Conservation (phyloP, 2,888 invertebrate species). For the Oligia strigilis region DNA sequence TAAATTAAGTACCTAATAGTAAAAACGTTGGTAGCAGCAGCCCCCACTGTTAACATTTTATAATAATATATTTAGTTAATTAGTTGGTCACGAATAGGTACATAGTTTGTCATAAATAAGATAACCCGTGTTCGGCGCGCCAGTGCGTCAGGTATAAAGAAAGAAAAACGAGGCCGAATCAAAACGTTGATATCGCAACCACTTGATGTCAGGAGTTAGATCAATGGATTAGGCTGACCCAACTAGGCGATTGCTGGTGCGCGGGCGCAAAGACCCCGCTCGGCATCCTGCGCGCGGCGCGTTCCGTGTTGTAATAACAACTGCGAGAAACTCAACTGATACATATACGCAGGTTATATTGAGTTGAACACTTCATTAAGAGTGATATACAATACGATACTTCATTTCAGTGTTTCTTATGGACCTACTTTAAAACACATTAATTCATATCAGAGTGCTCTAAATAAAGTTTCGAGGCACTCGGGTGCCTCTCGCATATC, state of each 20-base stretch:
- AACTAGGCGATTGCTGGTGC: not conserved
- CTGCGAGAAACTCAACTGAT: conserved; percentile 2
- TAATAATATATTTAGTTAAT: not conserved
- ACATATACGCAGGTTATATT: not conserved
- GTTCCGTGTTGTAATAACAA: not conserved
- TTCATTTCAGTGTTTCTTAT: not conserved
- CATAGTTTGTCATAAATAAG: not conserved
- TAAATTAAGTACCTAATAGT: not conserved
- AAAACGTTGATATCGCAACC: not conserved
- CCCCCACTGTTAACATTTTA: not conserved
- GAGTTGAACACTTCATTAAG: conserved; percentile 12
- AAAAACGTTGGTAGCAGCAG: not conserved
- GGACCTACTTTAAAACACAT: conserved; percentile 47
- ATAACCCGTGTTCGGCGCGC: not conserved
- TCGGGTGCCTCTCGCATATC: not conserved
- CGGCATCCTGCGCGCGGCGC: not conserved
- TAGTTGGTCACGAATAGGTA: not conserved
- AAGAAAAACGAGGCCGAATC: not conserved
- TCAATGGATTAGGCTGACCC: not conserved
- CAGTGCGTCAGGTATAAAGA: not conserved
- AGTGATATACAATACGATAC: conserved; percentile 4
- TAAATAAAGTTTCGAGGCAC: conserved; percentile 23
- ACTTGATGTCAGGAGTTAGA: not conserved
- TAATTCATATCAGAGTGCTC: conserved; percentile 43
- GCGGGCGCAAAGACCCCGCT: no score